phyloP scores from a whole-genome alignment of 2,797 vertebrate genomes.

The Capromys pilorides region DNA sequence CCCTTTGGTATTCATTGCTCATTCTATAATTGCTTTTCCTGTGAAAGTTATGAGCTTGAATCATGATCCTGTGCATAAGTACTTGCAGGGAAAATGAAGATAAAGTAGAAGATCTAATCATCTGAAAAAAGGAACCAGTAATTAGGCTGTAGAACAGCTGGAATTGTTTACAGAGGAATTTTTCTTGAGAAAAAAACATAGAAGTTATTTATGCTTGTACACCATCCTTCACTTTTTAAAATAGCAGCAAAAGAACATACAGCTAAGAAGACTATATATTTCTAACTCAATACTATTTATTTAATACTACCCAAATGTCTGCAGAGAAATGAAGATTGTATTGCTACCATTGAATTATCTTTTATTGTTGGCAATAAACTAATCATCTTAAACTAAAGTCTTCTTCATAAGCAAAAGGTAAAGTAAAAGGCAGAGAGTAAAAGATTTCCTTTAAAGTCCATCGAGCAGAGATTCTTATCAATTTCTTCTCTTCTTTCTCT shows the following conservation, averaged over 20 bases:
- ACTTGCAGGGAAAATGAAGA: slow-evolving; percentile 68
- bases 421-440: neutral
- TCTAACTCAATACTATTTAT: neutral
- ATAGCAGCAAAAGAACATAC: neutral
- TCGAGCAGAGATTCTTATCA: neutral
- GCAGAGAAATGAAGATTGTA: neutral
- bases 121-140: slow-evolving; percentile 44
- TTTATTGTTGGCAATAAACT: neutral
- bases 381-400: neutral
- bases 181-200: slow-evolving; percentile 1
- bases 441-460: neutral
- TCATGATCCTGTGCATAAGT: slow-evolving; percentile 48
- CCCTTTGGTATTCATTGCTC: slow-evolving; percentile 9
- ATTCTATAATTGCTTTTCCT: slow-evolving; percentile 51
- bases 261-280: neutral
- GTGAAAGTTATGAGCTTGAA: slow-evolving; percentile 46
- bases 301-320: neutral
- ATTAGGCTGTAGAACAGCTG: slow-evolving; percentile 52
- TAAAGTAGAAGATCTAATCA: slow-evolving; percentile 39
- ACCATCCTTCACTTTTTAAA: neutral
- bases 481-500: neutral
- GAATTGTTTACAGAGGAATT: slow-evolving; percentile 24
- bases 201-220: slow-evolving; percentile 43
- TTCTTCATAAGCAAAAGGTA: slow-evolving; percentile 5
- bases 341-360: neutral